phyloP scores from a whole-genome alignment of 2,888 invertebrate genomes.

The Scaptomyza parva region DNA sequence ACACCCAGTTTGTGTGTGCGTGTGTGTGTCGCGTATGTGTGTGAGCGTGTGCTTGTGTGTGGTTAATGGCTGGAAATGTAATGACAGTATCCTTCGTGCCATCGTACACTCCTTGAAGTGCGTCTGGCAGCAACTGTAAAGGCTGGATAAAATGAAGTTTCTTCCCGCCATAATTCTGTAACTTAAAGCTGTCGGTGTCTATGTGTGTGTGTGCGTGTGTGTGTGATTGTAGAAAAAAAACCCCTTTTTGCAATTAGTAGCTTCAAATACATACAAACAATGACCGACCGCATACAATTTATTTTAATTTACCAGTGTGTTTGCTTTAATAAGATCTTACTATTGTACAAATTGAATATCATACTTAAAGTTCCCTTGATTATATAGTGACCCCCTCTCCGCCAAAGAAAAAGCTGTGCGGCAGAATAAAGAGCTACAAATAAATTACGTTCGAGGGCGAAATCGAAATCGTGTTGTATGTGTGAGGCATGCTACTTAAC shows the following conservation, averaged over 20 bases:
- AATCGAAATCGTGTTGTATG: not conserved
- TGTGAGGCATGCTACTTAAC: not conserved
- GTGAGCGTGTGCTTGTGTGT: constrained; percentile 36
- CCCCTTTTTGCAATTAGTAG: constrained; percentile 43
- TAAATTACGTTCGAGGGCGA: not conserved
- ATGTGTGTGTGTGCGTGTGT: too few species aligned
- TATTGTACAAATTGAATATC: not conserved
- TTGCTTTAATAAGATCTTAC: constrained; percentile 20
- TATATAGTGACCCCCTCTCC: not conserved
- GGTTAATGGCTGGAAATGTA: constrained; percentile 75
- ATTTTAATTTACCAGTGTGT: constrained; percentile 8
- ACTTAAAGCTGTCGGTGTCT: constrained; percentile 20
- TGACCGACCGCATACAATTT: not conserved
- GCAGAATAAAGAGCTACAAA: not conserved
- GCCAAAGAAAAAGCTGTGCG: not conserved
- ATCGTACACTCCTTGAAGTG: constrained; percentile 40
- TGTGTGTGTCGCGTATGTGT: too few species aligned
- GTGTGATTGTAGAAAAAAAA: too few species aligned
- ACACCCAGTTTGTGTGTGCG: constrained; percentile 30
- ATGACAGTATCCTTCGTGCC: constrained; percentile 55
- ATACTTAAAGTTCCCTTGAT: not conserved
- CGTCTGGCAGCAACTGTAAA: not conserved
- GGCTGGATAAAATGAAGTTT: constrained; percentile 32
- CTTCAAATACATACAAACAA: constrained; percentile 2
- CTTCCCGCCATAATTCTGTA: constrained; percentile 24